Evolutionary conservation across 2,113 vertebrate genomes (phyloP).

Genomic region (Talpa occidentalis): DNA sequence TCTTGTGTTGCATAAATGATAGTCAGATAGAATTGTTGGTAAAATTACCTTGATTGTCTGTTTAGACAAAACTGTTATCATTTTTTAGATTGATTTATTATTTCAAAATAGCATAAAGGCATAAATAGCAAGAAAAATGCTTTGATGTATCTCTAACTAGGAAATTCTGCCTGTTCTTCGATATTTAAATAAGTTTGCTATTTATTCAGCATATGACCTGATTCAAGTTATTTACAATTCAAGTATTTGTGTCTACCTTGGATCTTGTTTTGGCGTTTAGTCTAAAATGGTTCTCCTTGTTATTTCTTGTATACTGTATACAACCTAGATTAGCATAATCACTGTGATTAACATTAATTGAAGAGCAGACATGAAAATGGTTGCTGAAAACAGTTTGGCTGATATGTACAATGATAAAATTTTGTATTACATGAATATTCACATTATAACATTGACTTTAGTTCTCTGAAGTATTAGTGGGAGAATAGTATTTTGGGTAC

Average conservation of each 20-base stretch:
- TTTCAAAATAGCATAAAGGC: neutral
- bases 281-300: conserved; percentile 65
- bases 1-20: neutral
- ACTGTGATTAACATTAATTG: conserved; percentile 73
- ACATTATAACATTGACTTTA: conserved; percentile 46
- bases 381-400: conserved; percentile 28
- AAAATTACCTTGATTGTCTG: neutral
- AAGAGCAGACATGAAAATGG: conserved; percentile 57
- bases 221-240: conserved; percentile 61
- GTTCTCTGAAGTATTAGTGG: neutral
- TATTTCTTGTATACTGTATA: conserved; percentile 66
- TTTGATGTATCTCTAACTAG: neutral
- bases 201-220: conserved; percentile 45
- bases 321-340: conserved; percentile 68
- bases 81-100: neutral
- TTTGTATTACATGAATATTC: conserved; percentile 10
- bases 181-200: conserved; percentile 57
- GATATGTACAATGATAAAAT: conserved; percentile 51
- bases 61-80: neutral
- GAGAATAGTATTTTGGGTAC: neutral
- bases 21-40: neutral
- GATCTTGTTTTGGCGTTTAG: conserved; percentile 60
- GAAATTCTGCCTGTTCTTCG: conserved; percentile 5
- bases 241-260: conserved; percentile 65
- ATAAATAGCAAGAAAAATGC: conserved; percentile 30